Percentiles rank a stretch among this genome's conserved stretches.
Conservation (phyloP, 2,113 vertebrate species). For the Todiramphus chloris region DNA sequence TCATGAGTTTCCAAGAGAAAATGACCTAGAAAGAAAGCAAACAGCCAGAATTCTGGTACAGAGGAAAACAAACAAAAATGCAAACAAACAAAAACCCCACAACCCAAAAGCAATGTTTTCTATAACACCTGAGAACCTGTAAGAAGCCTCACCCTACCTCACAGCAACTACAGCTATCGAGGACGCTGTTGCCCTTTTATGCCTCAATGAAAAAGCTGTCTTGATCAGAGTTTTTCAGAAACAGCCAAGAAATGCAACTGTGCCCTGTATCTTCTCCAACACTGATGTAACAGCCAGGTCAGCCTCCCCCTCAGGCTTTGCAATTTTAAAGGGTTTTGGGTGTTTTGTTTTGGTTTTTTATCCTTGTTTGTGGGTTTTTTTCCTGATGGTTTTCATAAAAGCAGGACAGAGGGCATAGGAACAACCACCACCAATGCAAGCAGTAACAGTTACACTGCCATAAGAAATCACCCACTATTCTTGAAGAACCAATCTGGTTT, state of each 20-base stretch:
- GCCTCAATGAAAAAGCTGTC: background rate
- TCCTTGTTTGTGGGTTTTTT: background rate
- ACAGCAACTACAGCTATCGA: background rate
- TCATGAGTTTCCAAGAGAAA: background rate
- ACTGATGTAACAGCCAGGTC: background rate
- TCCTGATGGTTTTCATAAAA: background rate
- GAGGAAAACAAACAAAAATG: too few species aligned
- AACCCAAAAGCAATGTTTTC: background rate
- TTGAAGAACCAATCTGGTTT: background rate
- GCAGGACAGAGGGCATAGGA: background rate
- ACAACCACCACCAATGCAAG: background rate
- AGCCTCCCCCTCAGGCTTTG: background rate
- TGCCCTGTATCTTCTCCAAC: background rate
- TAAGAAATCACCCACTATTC: background rate
- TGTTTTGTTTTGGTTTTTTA: background rate
- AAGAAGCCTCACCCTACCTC: background rate
- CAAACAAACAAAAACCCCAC: too few species aligned
- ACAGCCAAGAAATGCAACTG: background rate
- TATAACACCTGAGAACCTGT: background rate
- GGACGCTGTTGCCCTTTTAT: background rate
- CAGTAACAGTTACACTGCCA: background rate
- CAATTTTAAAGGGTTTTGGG: background rate
- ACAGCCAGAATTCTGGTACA: background rate
- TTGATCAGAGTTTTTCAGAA: background rate
- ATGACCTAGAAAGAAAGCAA: background rate